Conservation (phyloP, 1,140 invertebrate genomes). For the Maniola jurtina region DNA sequence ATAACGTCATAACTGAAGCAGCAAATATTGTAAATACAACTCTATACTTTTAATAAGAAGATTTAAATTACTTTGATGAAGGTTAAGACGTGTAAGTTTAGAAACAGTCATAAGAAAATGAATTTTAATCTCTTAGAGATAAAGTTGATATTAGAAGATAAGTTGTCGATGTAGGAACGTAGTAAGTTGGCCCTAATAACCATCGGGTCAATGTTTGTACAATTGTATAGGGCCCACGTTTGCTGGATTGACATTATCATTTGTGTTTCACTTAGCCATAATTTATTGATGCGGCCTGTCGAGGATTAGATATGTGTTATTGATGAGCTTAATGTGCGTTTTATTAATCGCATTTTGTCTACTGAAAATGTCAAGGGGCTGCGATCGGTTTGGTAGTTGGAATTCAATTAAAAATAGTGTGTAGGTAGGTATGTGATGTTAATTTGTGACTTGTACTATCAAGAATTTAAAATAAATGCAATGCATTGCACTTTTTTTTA, state of each 20-base stretch:
- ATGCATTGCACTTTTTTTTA: too few relatives aligned
- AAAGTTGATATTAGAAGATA: constrained; percentile 32
- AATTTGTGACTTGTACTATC: background rate
- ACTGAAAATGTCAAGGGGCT: constrained; percentile 31
- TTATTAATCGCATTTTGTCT: constrained; percentile 38
- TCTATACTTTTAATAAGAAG: constrained; percentile 6
- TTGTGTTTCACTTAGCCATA: constrained; percentile 73
- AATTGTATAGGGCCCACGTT: constrained; percentile 62
- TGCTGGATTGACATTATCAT: constrained; percentile 72
- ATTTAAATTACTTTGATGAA: constrained; percentile 5
- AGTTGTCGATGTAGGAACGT: constrained; percentile 24
- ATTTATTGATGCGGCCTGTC: constrained; percentile 66
- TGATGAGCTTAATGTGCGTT: constrained; percentile 42
- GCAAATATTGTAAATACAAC: constrained; percentile 5
- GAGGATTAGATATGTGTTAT: constrained; percentile 59
- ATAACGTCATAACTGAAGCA: constrained; percentile 9
- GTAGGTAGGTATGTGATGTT: background rate
- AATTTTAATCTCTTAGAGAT: background rate
- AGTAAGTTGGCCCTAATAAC: constrained; percentile 57
- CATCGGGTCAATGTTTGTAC: constrained; percentile 65
- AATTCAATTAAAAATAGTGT: constrained; percentile 1
- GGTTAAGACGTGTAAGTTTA: background rate
- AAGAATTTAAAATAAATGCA: too few relatives aligned
- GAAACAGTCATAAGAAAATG: constrained; percentile 7
- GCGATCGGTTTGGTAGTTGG: constrained; percentile 1